phyloP scores from a whole-genome alignment of 1,140 invertebrate genomes.

The Cydia amplana region DNA sequence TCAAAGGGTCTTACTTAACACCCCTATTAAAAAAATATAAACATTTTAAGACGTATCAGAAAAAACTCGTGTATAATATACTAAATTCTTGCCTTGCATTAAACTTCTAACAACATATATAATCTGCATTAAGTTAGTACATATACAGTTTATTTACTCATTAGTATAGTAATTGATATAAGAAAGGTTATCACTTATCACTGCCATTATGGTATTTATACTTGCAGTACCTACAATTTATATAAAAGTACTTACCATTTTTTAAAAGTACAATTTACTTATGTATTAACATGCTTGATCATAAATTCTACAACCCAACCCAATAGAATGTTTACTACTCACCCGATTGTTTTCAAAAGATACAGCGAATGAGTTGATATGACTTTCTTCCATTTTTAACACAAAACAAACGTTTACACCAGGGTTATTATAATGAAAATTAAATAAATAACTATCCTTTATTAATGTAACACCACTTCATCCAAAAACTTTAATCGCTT shows the following conservation, averaged over 20 bases:
- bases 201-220: background rate
- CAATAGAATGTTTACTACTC: slow-evolving; percentile 34
- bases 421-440: background rate
- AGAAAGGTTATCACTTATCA: background rate
- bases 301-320: background rate
- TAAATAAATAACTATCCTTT: background rate
- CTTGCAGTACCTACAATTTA: background rate
- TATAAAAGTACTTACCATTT: background rate
- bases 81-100: no score
- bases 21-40: no score
- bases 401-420: background rate
- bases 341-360: slow-evolving; percentile 51
- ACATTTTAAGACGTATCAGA: no score
- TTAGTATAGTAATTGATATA: background rate
- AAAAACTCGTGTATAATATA: no score
- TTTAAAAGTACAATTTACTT: background rate
- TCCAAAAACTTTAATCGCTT: background rate
- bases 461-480: background rate
- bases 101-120: background rate
- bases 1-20: no score
- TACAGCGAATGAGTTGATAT: slow-evolving; percentile 41
- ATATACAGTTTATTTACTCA: background rate
- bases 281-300: background rate
- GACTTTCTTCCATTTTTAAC: slow-evolving; percentile 34
- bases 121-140: background rate